phyloP scores from a whole-genome alignment of 2,888 invertebrate genomes.

The Pammene aurita region DNA sequence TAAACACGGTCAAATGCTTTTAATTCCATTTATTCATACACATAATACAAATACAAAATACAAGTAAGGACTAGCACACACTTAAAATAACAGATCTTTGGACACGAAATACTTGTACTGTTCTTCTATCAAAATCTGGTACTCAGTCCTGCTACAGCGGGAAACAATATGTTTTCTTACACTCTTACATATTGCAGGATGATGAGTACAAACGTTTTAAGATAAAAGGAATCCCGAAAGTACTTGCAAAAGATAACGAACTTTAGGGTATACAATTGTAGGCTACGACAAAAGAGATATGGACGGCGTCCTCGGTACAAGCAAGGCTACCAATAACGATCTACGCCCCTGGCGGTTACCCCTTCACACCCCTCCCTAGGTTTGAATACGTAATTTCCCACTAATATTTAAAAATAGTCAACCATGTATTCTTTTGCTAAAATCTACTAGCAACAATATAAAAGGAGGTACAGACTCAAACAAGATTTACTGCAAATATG shows the following conservation, averaged over 20 bases:
- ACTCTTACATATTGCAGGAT: neutral
- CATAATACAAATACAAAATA: conserved; percentile 42
- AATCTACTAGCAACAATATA: too few species aligned
- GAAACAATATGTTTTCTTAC: too few species aligned
- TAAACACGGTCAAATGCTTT: conserved; percentile 12
- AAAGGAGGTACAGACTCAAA: too few species aligned
- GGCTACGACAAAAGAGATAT: too few species aligned
- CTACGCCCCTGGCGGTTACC: too few species aligned
- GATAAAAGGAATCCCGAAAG: neutral
- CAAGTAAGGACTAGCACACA: conserved; percentile 48
- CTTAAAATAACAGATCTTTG: conserved; percentile 53
- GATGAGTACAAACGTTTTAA: neutral
- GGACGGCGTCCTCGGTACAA: too few species aligned
- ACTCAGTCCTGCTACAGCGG: neutral
- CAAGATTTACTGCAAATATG: too few species aligned
- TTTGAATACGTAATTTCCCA: too few species aligned
- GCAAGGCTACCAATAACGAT: too few species aligned
- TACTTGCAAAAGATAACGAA: conserved; percentile 3
- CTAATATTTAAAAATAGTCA: too few species aligned
- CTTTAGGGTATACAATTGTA: neutral
- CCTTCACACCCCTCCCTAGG: too few species aligned
- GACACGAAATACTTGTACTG: conserved; percentile 35
- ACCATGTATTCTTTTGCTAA: too few species aligned
- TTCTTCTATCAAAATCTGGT: neutral
- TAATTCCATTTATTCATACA: conserved; percentile 32